Evolutionary conservation across 2,888 invertebrate species (phyloP).

Genomic region (Ectemnius continuus): DNA sequence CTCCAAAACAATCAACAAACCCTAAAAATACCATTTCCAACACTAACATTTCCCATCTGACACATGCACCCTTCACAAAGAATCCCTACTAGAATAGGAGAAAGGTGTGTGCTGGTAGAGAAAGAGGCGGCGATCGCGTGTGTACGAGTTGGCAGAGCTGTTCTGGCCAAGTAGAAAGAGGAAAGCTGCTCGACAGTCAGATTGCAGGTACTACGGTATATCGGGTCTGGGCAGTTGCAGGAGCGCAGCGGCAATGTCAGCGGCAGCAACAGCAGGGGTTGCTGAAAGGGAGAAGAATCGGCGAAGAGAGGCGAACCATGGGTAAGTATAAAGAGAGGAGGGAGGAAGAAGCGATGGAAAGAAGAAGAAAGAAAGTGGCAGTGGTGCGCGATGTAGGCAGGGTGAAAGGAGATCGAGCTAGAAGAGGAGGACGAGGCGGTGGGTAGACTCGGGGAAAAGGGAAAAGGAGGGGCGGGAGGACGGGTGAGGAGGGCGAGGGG

Average conservation of each 20-base stretch:
- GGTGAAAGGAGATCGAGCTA: constrained; percentile 15
- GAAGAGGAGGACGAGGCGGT: constrained; percentile 48
- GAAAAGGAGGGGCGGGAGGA: constrained; percentile 24
- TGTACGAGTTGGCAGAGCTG: constrained; percentile 25
- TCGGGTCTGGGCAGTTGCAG: constrained; percentile 41
- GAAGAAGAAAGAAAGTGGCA: constrained; percentile 43
- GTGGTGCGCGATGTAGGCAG: constrained; percentile 32
- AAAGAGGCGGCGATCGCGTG: constrained; percentile 28
- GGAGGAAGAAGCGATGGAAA: constrained; percentile 32
- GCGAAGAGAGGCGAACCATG: constrained; percentile 48
- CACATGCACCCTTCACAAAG: neutral
- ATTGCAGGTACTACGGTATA: constrained; percentile 57
- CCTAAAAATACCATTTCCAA: no score
- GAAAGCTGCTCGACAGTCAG: constrained; percentile 62
- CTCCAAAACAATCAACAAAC: no score
- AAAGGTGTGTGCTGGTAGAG: constrained; percentile 1
- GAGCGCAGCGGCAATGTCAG: constrained; percentile 42
- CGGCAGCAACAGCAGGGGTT: constrained; percentile 61
- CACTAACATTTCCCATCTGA: no score
- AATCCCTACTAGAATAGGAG: neutral
- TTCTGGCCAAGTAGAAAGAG: constrained; percentile 40
- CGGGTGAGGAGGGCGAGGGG: constrained; percentile 17
- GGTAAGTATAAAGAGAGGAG: constrained; percentile 29
- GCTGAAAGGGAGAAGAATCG: constrained; percentile 66
- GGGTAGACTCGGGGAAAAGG: constrained; percentile 43